A percentile compares a stretch with the other conserved stretches of the same genome.
phyloP scores from a whole-genome alignment of 2,113 vertebrate species.

The Nymphicus hollandicus region DNA sequence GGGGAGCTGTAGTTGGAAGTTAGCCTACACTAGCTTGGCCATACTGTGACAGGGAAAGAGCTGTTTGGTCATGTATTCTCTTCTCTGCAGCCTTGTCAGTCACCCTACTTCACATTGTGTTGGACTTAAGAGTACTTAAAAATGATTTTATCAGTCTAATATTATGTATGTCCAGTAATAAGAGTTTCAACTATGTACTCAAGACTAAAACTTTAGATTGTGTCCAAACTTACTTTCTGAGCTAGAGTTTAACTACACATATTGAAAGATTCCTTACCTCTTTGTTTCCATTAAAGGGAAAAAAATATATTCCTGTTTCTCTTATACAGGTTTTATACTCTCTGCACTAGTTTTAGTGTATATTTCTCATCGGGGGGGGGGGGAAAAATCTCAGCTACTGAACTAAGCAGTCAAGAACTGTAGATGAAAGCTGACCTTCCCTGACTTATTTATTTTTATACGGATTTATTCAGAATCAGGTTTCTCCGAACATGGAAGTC shows the following conservation, averaged over 20 bases:
- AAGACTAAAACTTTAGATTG: neutral
- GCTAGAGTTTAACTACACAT: neutral
- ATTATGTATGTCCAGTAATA: neutral
- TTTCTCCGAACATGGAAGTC: neutral
- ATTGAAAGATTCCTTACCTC: neutral
- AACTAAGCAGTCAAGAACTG: neutral
- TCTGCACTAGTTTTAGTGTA: neutral
- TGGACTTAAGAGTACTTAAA: neutral
- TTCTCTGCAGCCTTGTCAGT: neutral
- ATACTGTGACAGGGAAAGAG: neutral
- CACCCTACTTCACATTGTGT: neutral
- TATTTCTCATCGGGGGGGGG: neutral
- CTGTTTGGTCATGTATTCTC: neutral
- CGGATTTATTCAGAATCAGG: neutral
- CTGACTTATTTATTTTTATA: neutral
- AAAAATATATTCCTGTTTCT: neutral
- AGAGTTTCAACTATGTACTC: neutral
- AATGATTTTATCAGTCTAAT: neutral
- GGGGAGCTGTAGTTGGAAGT: neutral
- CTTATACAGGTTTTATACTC: neutral
- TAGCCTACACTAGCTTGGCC: neutral
- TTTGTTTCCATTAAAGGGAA: neutral
- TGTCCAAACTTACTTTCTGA: slow-evolving; percentile 5
- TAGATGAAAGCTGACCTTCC: neutral
- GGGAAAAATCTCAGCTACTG: neutral